Conservation (phyloP, 2,113 vertebrate genomes). For the Sterna hirundo region DNA sequence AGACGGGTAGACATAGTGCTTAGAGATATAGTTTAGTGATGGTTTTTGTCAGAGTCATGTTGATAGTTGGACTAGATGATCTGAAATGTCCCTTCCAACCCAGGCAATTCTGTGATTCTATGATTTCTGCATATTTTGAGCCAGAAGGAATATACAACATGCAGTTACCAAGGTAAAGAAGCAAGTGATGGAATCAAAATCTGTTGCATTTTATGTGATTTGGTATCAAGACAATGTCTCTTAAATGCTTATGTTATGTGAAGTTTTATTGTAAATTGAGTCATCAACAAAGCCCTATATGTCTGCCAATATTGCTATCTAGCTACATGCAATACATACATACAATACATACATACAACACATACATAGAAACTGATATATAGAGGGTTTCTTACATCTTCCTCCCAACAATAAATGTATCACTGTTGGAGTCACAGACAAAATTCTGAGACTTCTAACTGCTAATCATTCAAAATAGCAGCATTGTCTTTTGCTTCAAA, state of each 20-base stretch:
- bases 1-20: too few species aligned
- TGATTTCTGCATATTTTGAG: not conserved
- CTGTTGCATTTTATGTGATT: not conserved
- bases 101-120: too few species aligned
- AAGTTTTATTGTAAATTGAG: not conserved
- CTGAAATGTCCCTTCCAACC: too few species aligned
- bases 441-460: not conserved
- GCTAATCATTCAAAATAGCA: not conserved
- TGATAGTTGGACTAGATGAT: too few species aligned
- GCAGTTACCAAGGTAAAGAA: not conserved
- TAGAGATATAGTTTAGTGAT: too few species aligned
- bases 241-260: rapidly evolving
- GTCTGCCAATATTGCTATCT: not conserved
- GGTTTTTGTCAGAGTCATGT: too few species aligned
- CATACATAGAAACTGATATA: not conserved
- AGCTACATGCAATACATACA: not conserved
- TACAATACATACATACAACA: too few species aligned
- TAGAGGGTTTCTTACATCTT: not conserved
- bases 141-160: not conserved
- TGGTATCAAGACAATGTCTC: not conserved
- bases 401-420: not conserved
- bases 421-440: not conserved
- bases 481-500: not conserved
- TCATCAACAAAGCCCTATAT: not conserved
- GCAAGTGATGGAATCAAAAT: not conserved